Conservation (phyloP, 2,888 invertebrate genomes). For the Malacosoma neustria region DNA sequence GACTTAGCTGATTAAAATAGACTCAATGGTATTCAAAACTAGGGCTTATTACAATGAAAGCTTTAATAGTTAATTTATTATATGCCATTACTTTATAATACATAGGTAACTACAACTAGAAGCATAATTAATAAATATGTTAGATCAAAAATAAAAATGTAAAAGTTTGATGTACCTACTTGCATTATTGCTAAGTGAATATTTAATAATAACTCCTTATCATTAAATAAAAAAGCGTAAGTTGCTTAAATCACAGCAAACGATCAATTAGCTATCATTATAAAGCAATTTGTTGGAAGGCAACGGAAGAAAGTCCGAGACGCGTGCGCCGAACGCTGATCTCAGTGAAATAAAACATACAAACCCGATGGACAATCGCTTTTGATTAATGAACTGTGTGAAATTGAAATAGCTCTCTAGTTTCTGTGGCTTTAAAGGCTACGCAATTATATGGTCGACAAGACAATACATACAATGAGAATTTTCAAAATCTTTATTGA, state of each 20-base stretch:
- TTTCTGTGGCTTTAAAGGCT: conserved; percentile 16
- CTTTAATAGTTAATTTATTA: not conserved
- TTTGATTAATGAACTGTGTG: conserved; percentile 46
- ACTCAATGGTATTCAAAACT: no score
- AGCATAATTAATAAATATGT: no score
- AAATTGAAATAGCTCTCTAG: conserved; percentile 38
- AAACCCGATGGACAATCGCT: conserved; percentile 22
- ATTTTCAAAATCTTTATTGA: conserved; percentile 14
- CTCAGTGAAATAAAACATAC: not conserved
- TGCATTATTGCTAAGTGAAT: no score
- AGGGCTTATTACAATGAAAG: no score
- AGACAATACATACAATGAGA: conserved; percentile 13
- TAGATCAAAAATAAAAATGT: no score
- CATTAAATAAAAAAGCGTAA: conserved; percentile 16
- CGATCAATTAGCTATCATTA: conserved; percentile 51
- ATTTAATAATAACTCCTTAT: conserved; percentile 6
- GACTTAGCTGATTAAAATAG: no score
- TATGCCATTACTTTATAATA: no score
- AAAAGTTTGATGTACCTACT: no score
- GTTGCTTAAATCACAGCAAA: conserved; percentile 27
- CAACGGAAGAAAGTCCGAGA: no score
- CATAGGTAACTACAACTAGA: no score
- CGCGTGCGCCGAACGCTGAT: conserved; percentile 30
- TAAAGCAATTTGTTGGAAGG: conserved; percentile 50
- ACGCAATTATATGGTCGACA: conserved; percentile 12